These are phyloP conservation scores for Pelochelys cantorii DNA, from an alignment of 2,797 vertebrate genomes.

Conservation along the genomic window DNA sequence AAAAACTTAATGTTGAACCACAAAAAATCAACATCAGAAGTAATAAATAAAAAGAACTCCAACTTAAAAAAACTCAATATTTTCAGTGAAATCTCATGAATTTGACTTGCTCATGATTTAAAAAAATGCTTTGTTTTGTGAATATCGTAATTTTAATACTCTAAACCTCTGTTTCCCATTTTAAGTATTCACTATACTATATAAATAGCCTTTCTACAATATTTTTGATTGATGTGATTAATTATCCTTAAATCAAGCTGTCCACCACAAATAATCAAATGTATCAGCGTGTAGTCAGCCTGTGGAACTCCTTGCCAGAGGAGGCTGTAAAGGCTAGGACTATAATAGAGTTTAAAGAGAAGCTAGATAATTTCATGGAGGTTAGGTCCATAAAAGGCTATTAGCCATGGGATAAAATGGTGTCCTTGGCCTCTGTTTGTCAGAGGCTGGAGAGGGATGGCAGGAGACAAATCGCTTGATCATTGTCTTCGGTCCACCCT, in stretches of 20 bases:
- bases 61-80: conserved; percentile 54
- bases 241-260: not conserved
- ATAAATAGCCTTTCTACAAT: conserved; percentile 24
- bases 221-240: conserved; percentile 33
- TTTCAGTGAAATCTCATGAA: conserved; percentile 49
- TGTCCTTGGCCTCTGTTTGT: too few species aligned
- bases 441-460: too few species aligned
- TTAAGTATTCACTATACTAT: not conserved
- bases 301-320: too few species aligned
- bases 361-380: too few species aligned
- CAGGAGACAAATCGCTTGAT: too few species aligned
- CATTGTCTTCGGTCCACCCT: too few species aligned
- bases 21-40: conserved; percentile 28
- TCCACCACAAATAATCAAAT: not conserved
- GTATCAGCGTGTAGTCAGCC: too few species aligned
- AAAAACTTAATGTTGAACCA: conserved; percentile 1
- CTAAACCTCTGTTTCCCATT: conserved; percentile 33
- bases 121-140: conserved; percentile 52
- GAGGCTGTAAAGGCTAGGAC: too few species aligned
- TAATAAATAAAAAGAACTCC: conserved; percentile 15
- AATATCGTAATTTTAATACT: conserved; percentile 31
- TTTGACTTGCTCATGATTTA: conserved; percentile 26
- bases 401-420: too few species aligned
- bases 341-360: too few species aligned
- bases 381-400: too few species aligned